These are phyloP conservation scores for Sylvia atricapilla DNA, from an alignment of 2,113 vertebrate genomes.

Conservation along the genomic window DNA sequence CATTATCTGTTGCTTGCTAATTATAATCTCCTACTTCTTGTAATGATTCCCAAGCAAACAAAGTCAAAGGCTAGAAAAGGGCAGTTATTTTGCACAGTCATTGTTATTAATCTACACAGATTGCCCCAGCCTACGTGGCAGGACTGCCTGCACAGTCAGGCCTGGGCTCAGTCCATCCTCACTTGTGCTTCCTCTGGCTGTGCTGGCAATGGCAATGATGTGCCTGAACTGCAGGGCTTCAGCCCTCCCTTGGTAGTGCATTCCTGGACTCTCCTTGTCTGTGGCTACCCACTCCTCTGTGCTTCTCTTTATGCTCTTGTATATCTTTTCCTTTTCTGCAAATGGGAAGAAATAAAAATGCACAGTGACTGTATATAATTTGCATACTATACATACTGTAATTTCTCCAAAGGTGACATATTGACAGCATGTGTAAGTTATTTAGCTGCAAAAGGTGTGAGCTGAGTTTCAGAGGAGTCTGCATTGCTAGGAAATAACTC, in stretches of 20 bases:
- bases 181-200: not conserved
- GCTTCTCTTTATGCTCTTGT: not conserved
- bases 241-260: not conserved
- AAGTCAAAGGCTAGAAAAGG: not conserved
- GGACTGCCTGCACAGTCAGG: not conserved
- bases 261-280: not conserved
- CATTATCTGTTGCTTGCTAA: not conserved
- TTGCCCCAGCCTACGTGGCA: rapidly evolving
- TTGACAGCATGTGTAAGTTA: not conserved
- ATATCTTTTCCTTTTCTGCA: not conserved
- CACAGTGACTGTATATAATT: not conserved
- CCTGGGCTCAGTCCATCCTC: not conserved
- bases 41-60: not conserved
- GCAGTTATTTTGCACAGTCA: not conserved
- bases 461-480: not conserved
- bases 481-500: not conserved
- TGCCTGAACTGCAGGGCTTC: not conserved
- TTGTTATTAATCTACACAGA: not conserved
- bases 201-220: not conserved
- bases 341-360: not conserved
- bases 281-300: not conserved
- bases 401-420: slow-evolving; percentile 33
- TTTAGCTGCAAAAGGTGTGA: slow-evolving; percentile 21
- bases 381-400: not conserved
- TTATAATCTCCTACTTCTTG: not conserved